phyloP scores from a whole-genome alignment of 2,888 invertebrate genomes.

The Lithodes maja region DNA sequence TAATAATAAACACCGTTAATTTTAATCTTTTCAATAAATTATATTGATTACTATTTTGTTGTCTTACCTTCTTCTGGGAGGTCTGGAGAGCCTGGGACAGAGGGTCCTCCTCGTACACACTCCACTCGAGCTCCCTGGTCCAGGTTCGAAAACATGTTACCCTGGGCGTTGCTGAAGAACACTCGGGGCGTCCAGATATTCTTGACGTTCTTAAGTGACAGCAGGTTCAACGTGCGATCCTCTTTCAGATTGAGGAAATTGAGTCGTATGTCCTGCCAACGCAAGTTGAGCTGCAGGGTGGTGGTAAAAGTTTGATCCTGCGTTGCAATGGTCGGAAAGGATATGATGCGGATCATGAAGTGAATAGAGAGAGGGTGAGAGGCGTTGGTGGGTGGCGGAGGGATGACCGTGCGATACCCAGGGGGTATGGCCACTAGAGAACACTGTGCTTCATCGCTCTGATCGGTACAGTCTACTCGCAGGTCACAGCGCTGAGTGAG shows the following conservation, averaged over 20 bases:
- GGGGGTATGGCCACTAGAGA: constrained; percentile 56
- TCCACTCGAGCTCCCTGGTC: constrained; percentile 62
- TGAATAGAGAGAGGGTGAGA: constrained; percentile 21
- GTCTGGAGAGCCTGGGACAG: constrained; percentile 36
- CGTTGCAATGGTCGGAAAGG: constrained; percentile 68
- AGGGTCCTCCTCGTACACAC: constrained; percentile 51
- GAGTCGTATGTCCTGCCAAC: constrained; percentile 64
- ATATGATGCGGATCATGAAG: constrained; percentile 36
- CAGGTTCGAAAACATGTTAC: constrained; percentile 63
- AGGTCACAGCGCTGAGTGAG: constrained; percentile 58
- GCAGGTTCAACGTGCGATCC: constrained; percentile 62
- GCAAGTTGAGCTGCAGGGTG: constrained; percentile 41
- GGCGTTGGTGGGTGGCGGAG: constrained; percentile 45
- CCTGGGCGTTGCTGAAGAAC: constrained; percentile 67
- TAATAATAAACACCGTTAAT: too few relatives aligned
- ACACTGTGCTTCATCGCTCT: constrained; percentile 65
- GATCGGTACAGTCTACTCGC: constrained; percentile 61
- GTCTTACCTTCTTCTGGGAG: constrained; percentile 60
- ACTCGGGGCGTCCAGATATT: constrained; percentile 66
- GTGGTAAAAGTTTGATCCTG: constrained; percentile 58
- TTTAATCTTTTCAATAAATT: too few relatives aligned
- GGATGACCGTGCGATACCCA: constrained; percentile 61
- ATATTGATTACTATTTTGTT: background rate
- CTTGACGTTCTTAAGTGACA: constrained; percentile 31
- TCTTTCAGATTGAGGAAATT: constrained; percentile 65